These are phyloP conservation scores for Myiopsitta monachus DNA, from an alignment of 2,113 vertebrate genomes.

Conservation along the genomic window DNA sequence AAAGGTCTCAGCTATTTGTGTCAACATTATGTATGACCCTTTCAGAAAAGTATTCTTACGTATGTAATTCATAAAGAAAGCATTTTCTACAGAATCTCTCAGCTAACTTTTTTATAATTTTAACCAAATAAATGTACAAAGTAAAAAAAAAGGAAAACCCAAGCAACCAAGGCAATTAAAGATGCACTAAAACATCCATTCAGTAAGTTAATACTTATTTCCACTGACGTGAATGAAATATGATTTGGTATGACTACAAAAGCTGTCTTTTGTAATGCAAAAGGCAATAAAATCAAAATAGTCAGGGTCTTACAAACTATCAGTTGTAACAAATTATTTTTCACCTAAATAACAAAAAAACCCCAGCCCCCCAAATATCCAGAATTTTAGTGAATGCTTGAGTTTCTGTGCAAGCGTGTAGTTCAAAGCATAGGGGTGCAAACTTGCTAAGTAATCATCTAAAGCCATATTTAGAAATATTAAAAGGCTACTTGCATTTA, in stretches of 20 bases:
- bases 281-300: background rate
- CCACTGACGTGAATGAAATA: background rate
- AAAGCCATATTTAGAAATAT: background rate
- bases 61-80: background rate
- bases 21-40: background rate
- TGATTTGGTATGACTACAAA: background rate
- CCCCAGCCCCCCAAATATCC: background rate
- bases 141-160: background rate
- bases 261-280: background rate
- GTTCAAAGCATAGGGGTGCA: background rate
- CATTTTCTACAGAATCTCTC: background rate
- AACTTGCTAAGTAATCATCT: background rate
- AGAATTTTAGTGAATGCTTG: background rate
- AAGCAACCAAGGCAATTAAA: background rate
- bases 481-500: background rate
- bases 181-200: background rate
- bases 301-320: background rate
- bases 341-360: background rate
- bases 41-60: background rate
- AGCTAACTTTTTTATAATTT: background rate
- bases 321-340: background rate
- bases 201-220: background rate
- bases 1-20: background rate
- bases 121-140: background rate
- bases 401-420: background rate